Evolutionary conservation across 2,797 vertebrate species (phyloP), one percentile per base, ranked within the genome.

Genomic region (Lepus oiostolus): DNA sequence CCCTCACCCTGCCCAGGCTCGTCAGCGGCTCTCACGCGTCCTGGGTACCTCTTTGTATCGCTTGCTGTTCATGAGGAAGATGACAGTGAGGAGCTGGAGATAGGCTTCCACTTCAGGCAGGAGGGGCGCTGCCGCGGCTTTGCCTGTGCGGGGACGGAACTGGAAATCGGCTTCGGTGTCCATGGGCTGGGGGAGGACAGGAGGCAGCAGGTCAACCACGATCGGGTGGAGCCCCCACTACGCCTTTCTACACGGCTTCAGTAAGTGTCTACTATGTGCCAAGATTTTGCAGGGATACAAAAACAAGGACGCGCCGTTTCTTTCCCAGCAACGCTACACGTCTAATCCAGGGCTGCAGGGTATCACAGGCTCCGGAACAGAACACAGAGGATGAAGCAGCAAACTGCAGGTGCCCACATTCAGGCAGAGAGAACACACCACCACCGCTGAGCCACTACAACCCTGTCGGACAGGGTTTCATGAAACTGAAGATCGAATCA

Each of bases 81-180:
- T 99, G 97, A 99, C 99, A 26, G 99, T 92, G 52, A 99, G 99
- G 76, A 99, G 99, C 95, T 99, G 99, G 5, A 99, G 98, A 90
- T 99, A 99, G 0, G 99, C 98, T 97, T 99, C 99, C 94, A 99
- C 99, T 96, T 99, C 99, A 0, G 99, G 99, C 88, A 99, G 97
- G 42, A 99, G 99, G 2, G 99, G 99, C 19, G 98, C 97, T 0
- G 99, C 97, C 0, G 99, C 99, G 0, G 99, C 99, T 93, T 99
- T 99, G 11, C 99, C 99, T 0, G 98, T 99, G 70, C 99, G 98
- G 0, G 99, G 99, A 13, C 99, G 99, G 92, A 99, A 99, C 98
- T 98, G 99, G 84, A 99, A 97, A 24, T 99, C 99, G 3, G 99
- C 99, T 7, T 99, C 99, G 0, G 98, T 99, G 96, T 99, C 99